Base-by-base conservation (phyloP, 2,113 vertebrate species). In the Sylvietta virens region DNA sequence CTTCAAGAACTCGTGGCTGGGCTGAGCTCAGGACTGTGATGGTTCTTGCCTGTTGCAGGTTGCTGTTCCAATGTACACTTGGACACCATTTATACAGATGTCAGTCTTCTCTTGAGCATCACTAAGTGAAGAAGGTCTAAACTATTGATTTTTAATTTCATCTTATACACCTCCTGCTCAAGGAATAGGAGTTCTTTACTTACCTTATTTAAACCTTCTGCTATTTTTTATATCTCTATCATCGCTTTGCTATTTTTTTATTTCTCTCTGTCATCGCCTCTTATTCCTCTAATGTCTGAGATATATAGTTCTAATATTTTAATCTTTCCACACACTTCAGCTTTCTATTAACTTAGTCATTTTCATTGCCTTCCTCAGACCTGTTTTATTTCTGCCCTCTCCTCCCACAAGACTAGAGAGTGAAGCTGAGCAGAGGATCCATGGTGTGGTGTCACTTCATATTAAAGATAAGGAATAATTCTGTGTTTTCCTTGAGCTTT, bases 241-340 rank as follows among this genome's bases (percentile, higher is more conserved):
- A 60, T 60, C n/a, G 37, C 51, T 81, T 81, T 6, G 18, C 18
- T 91, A 18, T 66, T 78, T 81, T 94, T 89, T 87, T 69, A 27
- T 84, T 19, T 65, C 53, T 83, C 18, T 65, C 84, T 88, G 50
- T 69, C 85, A 66, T 85, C 37, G 4, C 54, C 71, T 28, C 44
- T 83, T 78, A 40, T 92, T 90, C 91, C 45, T 84, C 58, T 67
- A 90, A 67, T 5, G 0, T 39, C 53, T 62, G 44, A 77, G 67
- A 95, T 87, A 48, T 47, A 91, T 86, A 33, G 85, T 83, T 88
- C 76, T 74, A 74, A 94, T 96, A 67, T 96, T 96, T 86, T 83
- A 92, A 92, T 94, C 80, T 80, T 84, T 80, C 62, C 37, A 70
- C 88, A 80, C 31, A 51, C 56, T 60, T 67, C 67, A 92, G 69